Evolutionary conservation across 2,888 invertebrate genomes (phyloP), one percentile per base, ranked within the genome.

Genomic region (Xestobium rufovillosum): DNA sequence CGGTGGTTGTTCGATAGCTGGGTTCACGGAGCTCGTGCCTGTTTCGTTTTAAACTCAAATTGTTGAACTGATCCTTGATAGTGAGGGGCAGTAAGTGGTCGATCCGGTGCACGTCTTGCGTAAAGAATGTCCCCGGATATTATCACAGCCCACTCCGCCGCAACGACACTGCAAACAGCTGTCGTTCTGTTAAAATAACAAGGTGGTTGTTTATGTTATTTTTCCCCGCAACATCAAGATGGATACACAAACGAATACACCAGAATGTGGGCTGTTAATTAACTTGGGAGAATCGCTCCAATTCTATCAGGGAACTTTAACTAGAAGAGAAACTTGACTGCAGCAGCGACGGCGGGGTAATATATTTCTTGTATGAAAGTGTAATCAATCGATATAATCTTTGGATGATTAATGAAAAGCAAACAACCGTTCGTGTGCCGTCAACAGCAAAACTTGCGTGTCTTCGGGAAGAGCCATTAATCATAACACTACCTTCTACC

Each of bases 331-430:
- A n/a, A n/a, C n/a, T n/a, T n/a, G n/a, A n/a, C n/a, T n/a, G n/a
- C n/a, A n/a, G n/a, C n/a, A n/a, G n/a, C 23, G 23, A n/a, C 23
- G 6, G 23, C 23, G 23, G 6, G 6, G n/a, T n/a, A 19, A 6
- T n/a, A 19, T 19, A 19, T 36, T 25, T 36, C 28, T 39, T 31
- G 31, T 39, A 29, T 31, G 34, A 47, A 42, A 46, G 45, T 46
- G 47, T 45, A 44, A 45, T 48, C 46, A 46, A 52, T 49, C 53
- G 50, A 53, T 53, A 51, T 43, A 39, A 47, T 49, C 47, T 42
- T 38, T 36, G 40, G 47, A 52, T 55, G 55, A 55, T 54, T 54
- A 55, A 55, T 54, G 55, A 49, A 53, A 52, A 50, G 53, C 49
- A 55, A 54, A 54, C 53, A 50, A 49, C 48, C 45, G 45, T 49